Base-by-base conservation (phyloP, 2,888 invertebrate genomes). In the Xanthia togata region DNA sequence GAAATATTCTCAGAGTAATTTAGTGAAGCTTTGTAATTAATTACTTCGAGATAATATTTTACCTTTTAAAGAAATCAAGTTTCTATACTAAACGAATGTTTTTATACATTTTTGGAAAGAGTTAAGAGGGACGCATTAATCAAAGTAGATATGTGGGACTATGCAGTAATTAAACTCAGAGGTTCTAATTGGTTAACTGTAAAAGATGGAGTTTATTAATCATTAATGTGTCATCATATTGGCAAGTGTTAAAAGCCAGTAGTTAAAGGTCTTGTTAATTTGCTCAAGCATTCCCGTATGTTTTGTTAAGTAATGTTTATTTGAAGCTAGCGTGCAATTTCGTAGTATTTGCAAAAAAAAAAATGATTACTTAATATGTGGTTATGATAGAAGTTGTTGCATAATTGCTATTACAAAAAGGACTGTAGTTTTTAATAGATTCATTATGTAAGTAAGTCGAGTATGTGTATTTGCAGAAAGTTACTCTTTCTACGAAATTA, bases 211-310 rank as follows among this genome's bases (percentile, higher is more conserved):
- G 71, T 84, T 71, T 78, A 78, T 78, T 83, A 83, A 85, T 84
- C 70, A 78, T 88, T 76, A 77, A 83, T 73, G 70, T 90, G 92
- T 90, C 90, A 89, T 90, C 81, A 89, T 89, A 90, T 87, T 86
- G 79, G 81, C 77, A 76, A 87, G 87, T 88, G 86, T 84, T 83
- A 41, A 41, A 41, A 41, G 89, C 89, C 86, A 90, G 91, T 93
- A 91, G 90, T 91, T 89, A 89, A 79, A 73, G 9, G 20, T 64
- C 71, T 83, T 84, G n/a, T 64, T 50, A 70, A 68, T n/a, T 70
- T 53, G n/a, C 53, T 69, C 14, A 41, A 50, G 31, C 67, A n/a
- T 41, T 26, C 31, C 59, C 79, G 67, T 70, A 79, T 75, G 57
- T 70, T 47, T 62, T 14, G 50, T 41, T 31, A 71, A 71, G 53